Evolutionary conservation across 2,888 invertebrate species (phyloP).

Genomic region (Diaperis boleti): DNA sequence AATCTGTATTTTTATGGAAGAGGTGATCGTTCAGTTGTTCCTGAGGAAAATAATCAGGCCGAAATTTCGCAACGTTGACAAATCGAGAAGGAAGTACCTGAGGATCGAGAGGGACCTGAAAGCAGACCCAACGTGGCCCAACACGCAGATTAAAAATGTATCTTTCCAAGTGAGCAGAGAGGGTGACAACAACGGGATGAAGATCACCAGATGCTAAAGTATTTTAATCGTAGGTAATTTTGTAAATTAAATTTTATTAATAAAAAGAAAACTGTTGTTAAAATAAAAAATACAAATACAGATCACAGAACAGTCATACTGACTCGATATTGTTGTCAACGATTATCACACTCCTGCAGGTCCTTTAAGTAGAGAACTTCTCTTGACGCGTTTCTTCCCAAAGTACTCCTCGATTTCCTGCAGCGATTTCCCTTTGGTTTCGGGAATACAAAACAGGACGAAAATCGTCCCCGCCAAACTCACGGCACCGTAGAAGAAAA

Average conservation of each 20-base stretch:
- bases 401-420: conserved; percentile 68
- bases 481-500: conserved; percentile 67
- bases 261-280: not conserved
- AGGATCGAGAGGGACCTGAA: conserved; percentile 46
- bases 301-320: conserved; percentile 12
- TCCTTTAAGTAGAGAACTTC: conserved; percentile 26
- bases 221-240: too few species aligned
- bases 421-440: conserved; percentile 69
- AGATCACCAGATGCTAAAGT: conserved; percentile 2
- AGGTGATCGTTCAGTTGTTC: conserved; percentile 70
- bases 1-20: conserved; percentile 70
- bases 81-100: conserved; percentile 47
- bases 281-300: not conserved
- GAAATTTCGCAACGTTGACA: conserved; percentile 62
- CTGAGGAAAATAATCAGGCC: conserved; percentile 67
- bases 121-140: conserved; percentile 47
- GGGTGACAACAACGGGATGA: conserved; percentile 1
- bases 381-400: conserved; percentile 49
- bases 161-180: conserved; percentile 3
- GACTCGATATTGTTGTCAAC: not conserved
- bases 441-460: conserved; percentile 66
- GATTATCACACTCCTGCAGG: not conserved
- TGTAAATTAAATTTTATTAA: not conserved
- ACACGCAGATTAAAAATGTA: conserved; percentile 2
- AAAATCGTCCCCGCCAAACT: conserved; percentile 68